Percentiles rank a stretch among this genome's conserved stretches.
phyloP scores from a whole-genome alignment of 2,113 vertebrate species.

The Psephotus haematonotus region DNA sequence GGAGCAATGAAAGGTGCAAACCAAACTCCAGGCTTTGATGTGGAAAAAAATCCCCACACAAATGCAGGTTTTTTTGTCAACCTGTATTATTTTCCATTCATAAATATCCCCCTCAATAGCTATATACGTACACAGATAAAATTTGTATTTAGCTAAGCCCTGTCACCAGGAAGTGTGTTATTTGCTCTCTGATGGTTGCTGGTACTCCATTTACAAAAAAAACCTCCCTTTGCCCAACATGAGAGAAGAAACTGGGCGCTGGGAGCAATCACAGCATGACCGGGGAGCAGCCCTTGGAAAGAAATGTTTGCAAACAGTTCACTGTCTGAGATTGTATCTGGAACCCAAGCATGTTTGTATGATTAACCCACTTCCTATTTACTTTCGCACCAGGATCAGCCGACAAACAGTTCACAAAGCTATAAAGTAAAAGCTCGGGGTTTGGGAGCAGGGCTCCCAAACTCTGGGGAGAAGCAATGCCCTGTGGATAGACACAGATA shows the following conservation, averaged over 20 bases:
- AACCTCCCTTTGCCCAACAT: background rate
- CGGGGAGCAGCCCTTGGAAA: background rate
- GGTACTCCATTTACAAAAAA: background rate
- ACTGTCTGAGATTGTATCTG: background rate
- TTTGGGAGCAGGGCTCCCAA: background rate
- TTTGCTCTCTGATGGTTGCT: background rate
- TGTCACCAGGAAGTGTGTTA: background rate
- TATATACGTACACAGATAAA: constrained; percentile 19
- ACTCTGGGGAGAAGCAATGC: background rate
- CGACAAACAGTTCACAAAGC: background rate
- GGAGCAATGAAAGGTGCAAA: background rate
- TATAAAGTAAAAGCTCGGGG: background rate
- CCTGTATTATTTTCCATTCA: constrained; percentile 45
- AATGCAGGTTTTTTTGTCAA: background rate
- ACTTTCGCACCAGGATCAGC: background rate
- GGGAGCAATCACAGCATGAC: background rate
- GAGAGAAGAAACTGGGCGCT: background rate
- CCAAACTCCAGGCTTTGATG: background rate
- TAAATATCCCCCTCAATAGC: constrained; percentile 38
- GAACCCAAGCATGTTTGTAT: background rate
- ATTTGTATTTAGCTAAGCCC: constrained; percentile 53
- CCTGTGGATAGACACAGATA: background rate
- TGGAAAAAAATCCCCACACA: background rate
- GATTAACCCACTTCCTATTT: constrained; percentile 20
- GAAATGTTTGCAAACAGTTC: background rate